These are phyloP conservation scores for Dicyrtoma fusca DNA, from an alignment of 2,888 invertebrate genomes.

Conservation along the genomic window DNA sequence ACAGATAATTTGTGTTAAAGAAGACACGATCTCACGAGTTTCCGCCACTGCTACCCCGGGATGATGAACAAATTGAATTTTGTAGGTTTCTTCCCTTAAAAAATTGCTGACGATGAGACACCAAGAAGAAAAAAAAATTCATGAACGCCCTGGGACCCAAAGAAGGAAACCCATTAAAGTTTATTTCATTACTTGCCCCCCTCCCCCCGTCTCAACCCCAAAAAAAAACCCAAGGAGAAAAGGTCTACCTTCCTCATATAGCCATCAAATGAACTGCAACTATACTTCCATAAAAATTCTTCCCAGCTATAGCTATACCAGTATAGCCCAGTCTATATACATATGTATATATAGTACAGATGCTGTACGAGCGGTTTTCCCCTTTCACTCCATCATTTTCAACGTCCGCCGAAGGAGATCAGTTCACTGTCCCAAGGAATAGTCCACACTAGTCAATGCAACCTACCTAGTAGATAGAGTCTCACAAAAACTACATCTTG, in stretches of 20 bases:
- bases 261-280: slow-evolving; percentile 28
- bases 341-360: not conserved
- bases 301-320: not conserved
- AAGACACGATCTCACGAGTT: no score
- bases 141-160: slow-evolving; percentile 21
- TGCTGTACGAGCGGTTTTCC: not conserved
- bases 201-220: no score
- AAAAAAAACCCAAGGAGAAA: not conserved
- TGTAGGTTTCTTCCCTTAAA: slow-evolving; percentile 1
- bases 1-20: no score
- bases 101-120: slow-evolving; percentile 27
- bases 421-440: no score
- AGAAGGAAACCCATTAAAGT: slow-evolving; percentile 32
- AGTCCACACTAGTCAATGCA: not conserved
- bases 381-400: not conserved
- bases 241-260: slow-evolving; percentile 18
- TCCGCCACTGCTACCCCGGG: not conserved
- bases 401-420: no score
- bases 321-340: not conserved
- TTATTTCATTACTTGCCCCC: slow-evolving; percentile 35
- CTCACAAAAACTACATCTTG: not conserved
- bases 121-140: slow-evolving; percentile 14
- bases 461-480: not conserved
- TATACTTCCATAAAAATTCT: slow-evolving; percentile 24
- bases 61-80: slow-evolving; percentile 36